phyloP scores from a whole-genome alignment of 2,113 vertebrate genomes.

The Leiothrix lutea region DNA sequence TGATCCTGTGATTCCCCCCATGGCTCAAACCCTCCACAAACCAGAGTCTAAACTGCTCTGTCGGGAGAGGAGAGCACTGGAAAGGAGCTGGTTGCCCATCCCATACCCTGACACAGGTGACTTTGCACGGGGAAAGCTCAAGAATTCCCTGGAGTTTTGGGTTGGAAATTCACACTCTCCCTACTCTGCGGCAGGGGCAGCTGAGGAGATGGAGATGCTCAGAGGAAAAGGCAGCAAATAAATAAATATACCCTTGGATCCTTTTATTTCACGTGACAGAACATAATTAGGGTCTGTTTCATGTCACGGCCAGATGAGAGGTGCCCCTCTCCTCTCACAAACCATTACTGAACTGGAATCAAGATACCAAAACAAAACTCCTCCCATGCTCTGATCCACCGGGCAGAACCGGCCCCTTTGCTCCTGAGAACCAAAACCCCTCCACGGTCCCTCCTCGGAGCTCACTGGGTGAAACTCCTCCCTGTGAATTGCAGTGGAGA shows the following conservation, averaged over 20 bases:
- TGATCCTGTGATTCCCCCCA: background rate
- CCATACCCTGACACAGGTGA: rapidly evolving
- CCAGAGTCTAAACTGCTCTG: background rate
- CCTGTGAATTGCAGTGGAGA: rapidly evolving
- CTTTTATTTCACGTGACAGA: background rate
- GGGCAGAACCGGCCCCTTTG: background rate
- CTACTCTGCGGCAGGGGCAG: background rate
- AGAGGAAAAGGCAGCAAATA: background rate
- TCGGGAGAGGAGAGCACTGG: background rate
- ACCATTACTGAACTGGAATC: background rate
- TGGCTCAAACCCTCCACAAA: background rate
- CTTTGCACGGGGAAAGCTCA: background rate
- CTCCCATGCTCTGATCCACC: background rate
- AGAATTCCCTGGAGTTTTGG: background rate
- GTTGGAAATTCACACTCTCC: background rate
- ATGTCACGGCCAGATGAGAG: background rate
- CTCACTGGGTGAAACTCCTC: background rate
- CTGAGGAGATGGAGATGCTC: background rate
- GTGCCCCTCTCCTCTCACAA: background rate
- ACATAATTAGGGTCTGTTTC: background rate
- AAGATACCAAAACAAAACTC: background rate
- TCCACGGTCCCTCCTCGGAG: background rate
- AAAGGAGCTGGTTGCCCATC: background rate
- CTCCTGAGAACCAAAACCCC: background rate
- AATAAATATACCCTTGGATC: background rate